Base-by-base conservation (phyloP, 2,113 vertebrate genomes). In the Rallus limicola region DNA sequence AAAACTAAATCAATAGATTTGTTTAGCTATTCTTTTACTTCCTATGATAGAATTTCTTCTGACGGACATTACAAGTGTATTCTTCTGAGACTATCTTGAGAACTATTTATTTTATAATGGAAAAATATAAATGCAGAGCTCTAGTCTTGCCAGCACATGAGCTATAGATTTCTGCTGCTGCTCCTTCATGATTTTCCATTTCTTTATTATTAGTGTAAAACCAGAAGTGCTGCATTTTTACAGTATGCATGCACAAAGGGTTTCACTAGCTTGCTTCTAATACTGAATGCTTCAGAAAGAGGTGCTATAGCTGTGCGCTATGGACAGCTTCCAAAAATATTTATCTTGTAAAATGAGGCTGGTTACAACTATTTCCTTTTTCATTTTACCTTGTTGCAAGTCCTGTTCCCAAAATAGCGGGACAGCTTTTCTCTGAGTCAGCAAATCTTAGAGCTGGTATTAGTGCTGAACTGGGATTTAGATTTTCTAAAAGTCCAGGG, bases 21-120 rank as follows among this genome's bases (percentile, higher is more conserved):
- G 34, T 85, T 65, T 70, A 60, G 58, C 46, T 69, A 15, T 77
- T 56, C 65, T 87, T 82, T 53, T 60, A 88, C 88, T 72, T 91
- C 93, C 78, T 48, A 1, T 67, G 4, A 13, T 76, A 46, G 28
- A 91, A 95, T 96, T 82, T 65, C 87, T 93, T 93, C 34, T 88
- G 80, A 88, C 33, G 92, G 34, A 78, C 11, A 52, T 56, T 64
- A 65, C 68, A 29, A 65, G 11, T 50, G 31, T 87, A 63, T 86
- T 82, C 17, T 82, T 80, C 53, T 79, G 55, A 68, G 26, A 93
- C 90, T 76, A 60, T 87, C 91, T 84, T 93, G 58, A 86, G 55
- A 96, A 71, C 18, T 86, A 48, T 58, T 96, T 95, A 59, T 90
- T 95, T 72, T 88, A 55, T 72, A 94, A 82, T 55, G 53, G 50